Conservation (phyloP, 1,140 invertebrate species). For the Brachionus manjavacas region DNA sequence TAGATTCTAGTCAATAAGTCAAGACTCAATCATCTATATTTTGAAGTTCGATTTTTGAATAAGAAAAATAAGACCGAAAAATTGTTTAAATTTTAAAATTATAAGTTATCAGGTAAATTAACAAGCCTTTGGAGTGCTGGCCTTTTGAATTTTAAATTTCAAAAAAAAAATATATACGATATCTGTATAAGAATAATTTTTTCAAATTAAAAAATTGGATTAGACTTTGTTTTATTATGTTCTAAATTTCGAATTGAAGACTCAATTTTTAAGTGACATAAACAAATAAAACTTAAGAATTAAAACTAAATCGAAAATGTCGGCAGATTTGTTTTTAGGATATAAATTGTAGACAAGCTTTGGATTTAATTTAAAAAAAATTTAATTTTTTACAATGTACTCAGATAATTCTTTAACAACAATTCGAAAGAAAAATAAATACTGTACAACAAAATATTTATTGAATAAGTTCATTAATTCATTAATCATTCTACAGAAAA, state of each 20-base stretch:
- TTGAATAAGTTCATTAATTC: neutral
- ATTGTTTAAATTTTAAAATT: neutral
- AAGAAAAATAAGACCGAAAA: neutral
- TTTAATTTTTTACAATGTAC: too few relatives aligned
- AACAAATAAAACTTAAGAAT: neutral
- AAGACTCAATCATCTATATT: neutral
- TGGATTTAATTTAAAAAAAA: neutral
- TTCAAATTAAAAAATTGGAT: neutral
- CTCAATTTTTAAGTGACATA: neutral
- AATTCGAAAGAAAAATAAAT: neutral
- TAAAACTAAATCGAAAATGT: neutral
- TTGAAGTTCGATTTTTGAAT: neutral
- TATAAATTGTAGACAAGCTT: neutral
- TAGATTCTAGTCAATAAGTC: neutral
- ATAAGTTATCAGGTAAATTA: neutral
- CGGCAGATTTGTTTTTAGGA: neutral
- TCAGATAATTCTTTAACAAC: neutral
- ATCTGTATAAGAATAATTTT: neutral
- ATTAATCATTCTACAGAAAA: neutral
- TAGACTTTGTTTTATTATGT: conserved; percentile 5
- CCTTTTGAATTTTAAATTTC: neutral
- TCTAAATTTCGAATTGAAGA: neutral
- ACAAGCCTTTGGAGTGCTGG: neutral
- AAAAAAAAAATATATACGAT: neutral
- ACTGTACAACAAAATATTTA: neutral